These are phyloP conservation scores for Allobates femoralis DNA, from an alignment of 2,797 vertebrate genomes.

Conservation along the genomic window DNA sequence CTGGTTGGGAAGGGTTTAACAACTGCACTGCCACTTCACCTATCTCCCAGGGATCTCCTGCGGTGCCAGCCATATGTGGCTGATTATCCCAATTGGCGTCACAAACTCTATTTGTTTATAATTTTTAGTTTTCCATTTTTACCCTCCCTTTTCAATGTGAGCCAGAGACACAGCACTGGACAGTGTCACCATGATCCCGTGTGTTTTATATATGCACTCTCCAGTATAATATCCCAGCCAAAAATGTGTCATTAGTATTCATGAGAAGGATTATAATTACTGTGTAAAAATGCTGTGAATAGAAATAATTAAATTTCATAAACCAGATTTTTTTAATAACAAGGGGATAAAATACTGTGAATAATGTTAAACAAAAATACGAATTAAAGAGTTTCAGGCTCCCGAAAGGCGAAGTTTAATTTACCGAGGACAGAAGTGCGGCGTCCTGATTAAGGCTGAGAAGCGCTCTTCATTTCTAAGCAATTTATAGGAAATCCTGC, in stretches of 20 bases:
- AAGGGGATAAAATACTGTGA: constrained; percentile 4
- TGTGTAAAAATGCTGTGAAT: constrained; percentile 24
- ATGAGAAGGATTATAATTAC: constrained; percentile 25
- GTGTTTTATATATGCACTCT: constrained; percentile 2
- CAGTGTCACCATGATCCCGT: no score
- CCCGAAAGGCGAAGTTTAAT: constrained; percentile 19
- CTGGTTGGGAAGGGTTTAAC: no score
- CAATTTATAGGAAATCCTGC: neutral
- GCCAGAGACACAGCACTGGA: no score
- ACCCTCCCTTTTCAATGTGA: no score
- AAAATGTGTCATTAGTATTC: constrained; percentile 8
- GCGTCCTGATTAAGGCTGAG: neutral
- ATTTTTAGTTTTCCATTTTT: no score
- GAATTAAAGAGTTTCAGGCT: constrained; percentile 1
- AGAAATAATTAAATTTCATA: constrained; percentile 37
- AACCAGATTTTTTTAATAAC: constrained; percentile 26
- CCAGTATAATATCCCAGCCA: neutral
- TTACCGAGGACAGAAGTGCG: neutral
- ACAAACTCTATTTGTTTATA: no score
- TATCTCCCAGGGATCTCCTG: no score
- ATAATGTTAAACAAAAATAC: constrained; percentile 5
- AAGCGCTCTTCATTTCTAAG: neutral
- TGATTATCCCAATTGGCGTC: no score
- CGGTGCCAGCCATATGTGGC: no score
- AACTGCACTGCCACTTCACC: no score